Evolutionary conservation across 1,140 invertebrate species (phyloP), one percentile per base, ranked within the genome.

Genomic region (Polypedilum vanderplanki): DNA sequence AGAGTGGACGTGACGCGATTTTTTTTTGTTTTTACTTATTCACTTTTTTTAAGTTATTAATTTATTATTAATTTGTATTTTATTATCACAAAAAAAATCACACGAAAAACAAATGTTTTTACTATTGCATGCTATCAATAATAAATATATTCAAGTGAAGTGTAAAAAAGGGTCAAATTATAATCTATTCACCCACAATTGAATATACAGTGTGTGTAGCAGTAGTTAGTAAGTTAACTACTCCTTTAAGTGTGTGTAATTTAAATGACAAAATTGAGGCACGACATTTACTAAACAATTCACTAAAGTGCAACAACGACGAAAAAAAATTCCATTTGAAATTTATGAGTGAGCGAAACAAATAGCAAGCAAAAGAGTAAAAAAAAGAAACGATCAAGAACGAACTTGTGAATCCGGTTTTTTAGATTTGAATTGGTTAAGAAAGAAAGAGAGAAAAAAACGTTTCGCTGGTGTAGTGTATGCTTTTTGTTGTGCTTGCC

Each of bases 101-200:
- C 8, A 46, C 41, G 41, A 46, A 46, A 46, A 57, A 57, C 10
- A n/a, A 57, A 57, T 33, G 5, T 33, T 33, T 33, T 33, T 33
- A 33, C 5, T 1, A 33, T 33, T 33, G 24, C 24, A 5, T 33
- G 24, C n/a, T n/a, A n/a, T 33, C 24, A 33, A 33, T 33, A 5
- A 33, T 5, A 33, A 33, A 33, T 5, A 33, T 3, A 33, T 5
- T 3, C 24, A 33, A 33, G 24, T 33, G 24, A 33, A 33, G 24
- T 33, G 24, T 3, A 57, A 57, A 57, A 57, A 57, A 57, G 46
- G 46, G 46, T 57, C 46, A 57, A 57, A 57, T 57, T 57, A 12
- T 57, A 57, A 57, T 57, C 46, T 57, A 57, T n/a, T 57, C 46
- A 57, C 46, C 46, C 46, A 57, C 46, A 57, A 57, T 1, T 33